Base-by-base conservation (phyloP, 1,140 invertebrate species). In the Caenorhabditis latens region DNA sequence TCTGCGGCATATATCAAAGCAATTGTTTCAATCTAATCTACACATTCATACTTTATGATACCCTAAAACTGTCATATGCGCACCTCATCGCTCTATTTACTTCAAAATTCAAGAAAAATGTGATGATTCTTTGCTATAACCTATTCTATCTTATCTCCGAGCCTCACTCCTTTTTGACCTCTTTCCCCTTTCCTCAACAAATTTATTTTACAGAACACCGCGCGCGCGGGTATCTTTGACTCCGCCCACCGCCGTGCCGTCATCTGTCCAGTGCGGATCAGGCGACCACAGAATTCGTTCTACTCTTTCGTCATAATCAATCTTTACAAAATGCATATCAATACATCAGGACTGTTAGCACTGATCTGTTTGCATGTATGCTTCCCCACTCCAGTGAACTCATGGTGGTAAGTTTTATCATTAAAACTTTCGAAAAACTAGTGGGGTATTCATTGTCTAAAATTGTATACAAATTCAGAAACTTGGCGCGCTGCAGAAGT, bases 331-430 rank as follows among this genome's bases (percentile, higher is more conserved):
- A 32, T 32, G 32, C 32, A 32, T 2, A 32, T 32, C 32, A 32
- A 32, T 32, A 32, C 32, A 32, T 32, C 32, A 32, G 32, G 32
- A 4, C 71, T 79, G 24, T 24, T 48, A 9, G 46, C n/a, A 5
- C 6, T 79, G 9, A 4, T 50, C 19, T 79, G 46, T 24, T n/a
- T 71, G 5, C 67, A 53, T 24, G 43, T 24, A 21, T 79, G 43
- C 21, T 7, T n/a, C 14, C 71, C 71, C 46, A 79, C 13, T 7
- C 14, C 71, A 11, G 46, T 40, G n/a, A 53, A 32, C 40, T 48
- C 71, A 43, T 79, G 71, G 71, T 79, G 71, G 71, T 79, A 50
- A 79, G 71, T 50, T 46, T 11, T 75, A 3, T n/a, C 1, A n/a
- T 8, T n/a, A n/a, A n/a, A 0, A 58, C 21, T 58, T 5, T 58